Conservation (phyloP, 2,888 invertebrate species). For the Philhelius pedissequus region DNA sequence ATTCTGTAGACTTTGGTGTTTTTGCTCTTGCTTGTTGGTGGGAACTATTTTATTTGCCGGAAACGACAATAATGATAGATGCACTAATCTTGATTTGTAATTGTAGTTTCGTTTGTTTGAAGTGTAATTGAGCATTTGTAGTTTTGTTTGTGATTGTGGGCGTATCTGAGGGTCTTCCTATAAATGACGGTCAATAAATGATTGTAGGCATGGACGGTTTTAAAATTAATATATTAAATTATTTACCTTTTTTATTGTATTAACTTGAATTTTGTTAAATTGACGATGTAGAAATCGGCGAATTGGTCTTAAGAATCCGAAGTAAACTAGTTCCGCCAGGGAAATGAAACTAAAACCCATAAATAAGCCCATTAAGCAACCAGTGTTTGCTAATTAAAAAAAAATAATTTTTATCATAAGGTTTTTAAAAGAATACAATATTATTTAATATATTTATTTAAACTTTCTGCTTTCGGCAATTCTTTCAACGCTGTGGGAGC, state of each 20-base stretch:
- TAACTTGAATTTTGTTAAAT: neutral
- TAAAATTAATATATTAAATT: too few relatives aligned
- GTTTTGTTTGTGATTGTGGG: constrained; percentile 41
- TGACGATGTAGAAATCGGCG: constrained; percentile 47
- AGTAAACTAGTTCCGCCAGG: constrained; percentile 87
- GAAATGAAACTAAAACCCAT: constrained; percentile 91
- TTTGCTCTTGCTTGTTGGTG: neutral
- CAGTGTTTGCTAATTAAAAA: constrained; percentile 85
- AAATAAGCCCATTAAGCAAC: constrained; percentile 88
- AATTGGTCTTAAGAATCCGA: constrained; percentile 82
- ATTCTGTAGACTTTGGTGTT: neutral
- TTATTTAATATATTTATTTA: too few relatives aligned
- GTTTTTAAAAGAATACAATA: too few relatives aligned
- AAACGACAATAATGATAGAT: neutral
- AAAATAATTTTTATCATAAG: too few relatives aligned
- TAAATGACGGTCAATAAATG: constrained; percentile 30
- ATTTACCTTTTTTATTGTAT: constrained; percentile 13
- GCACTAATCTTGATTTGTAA: constrained; percentile 55
- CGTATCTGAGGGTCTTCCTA: constrained; percentile 26
- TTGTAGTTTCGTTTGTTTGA: constrained; percentile 46
- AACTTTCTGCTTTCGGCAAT: too few relatives aligned
- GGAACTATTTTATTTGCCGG: constrained; percentile 18
- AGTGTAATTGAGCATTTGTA: constrained; percentile 42
- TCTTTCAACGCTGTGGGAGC: too few relatives aligned
- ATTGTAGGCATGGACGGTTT: constrained; percentile 1